Evolutionary conservation across 2,888 invertebrate genomes (phyloP), one percentile per base, ranked within the genome.

Genomic region (Caenorhabditis japonica): DNA sequence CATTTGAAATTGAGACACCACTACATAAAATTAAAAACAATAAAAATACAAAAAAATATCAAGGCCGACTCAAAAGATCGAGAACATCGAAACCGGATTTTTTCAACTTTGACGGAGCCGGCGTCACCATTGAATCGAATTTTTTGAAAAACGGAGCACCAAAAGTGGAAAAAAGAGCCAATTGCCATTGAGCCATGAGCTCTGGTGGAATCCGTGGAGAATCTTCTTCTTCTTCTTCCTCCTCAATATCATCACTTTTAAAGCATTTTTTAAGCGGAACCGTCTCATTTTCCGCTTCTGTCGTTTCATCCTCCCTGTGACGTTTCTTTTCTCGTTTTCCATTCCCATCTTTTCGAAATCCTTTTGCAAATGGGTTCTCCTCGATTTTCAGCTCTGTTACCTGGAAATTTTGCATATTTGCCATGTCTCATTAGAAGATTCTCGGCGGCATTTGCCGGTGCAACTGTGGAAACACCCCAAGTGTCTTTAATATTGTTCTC

Each of bases 341-440:
- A 78, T 97, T 97, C 61, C 97, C 97, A 36, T 96, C 94, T 89
- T 97, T 96, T 87, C 96, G 91, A 91, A 97, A 97, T 84, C 96
- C 96, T 91, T 97, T 97, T 83, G 96, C 96, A 89, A 97, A 97
- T 64, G 96, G 96, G 90, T 97, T 97, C 91, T 96, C 94, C 91
- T 97, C 96, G 89, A 97, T 97, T 90, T 97, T 97, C 89, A 96
- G 90, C 90, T 96, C 95, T 79, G 96, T 97, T 88, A 97, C 96
- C 96, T 96, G 92, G 27, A 91, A 91, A 41, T 44, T 19, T 17
- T 15, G n/a, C n/a, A n/a, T n/a, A n/a, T n/a, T n/a, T n/a, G n/a
- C n/a, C n/a, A n/a, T n/a, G n/a, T n/a, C n/a, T n/a, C n/a, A n/a
- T n/a, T n/a, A n/a, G n/a, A n/a, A n/a, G n/a, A n/a, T n/a, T n/a